Conservation (phyloP, 2,888 invertebrate genomes). For the Auanema freiburgensis region DNA sequence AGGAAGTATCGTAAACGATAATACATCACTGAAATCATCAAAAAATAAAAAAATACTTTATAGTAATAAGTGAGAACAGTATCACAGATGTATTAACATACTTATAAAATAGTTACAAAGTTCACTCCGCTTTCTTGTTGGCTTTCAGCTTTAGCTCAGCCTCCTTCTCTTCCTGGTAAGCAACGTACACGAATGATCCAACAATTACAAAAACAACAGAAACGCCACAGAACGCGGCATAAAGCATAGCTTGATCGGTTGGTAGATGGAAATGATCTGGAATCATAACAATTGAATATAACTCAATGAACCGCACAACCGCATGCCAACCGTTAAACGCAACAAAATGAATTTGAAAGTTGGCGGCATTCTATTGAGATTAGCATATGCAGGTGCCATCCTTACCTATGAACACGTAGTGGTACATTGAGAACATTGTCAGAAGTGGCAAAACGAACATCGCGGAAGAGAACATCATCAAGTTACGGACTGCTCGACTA, state of each 20-base stretch:
- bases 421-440: slow-evolving; percentile 51
- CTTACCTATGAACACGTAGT: slow-evolving; percentile 53
- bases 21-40: slow-evolving; percentile 3
- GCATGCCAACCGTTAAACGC: neutral
- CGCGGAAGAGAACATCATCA: slow-evolving; percentile 49
- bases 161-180: slow-evolving; percentile 52
- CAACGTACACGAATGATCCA: slow-evolving; percentile 47
- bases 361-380: neutral
- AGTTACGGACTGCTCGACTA: slow-evolving; percentile 36
- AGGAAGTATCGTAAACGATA: neutral
- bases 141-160: slow-evolving; percentile 27
- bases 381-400: neutral
- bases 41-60: neutral
- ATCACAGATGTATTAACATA: neutral
- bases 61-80: neutral
- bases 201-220: slow-evolving; percentile 44
- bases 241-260: slow-evolving; percentile 46
- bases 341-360: neutral
- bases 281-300: slow-evolving; percentile 12
- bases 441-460: slow-evolving; percentile 55
- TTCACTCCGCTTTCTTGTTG: slow-evolving; percentile 24
- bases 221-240: slow-evolving; percentile 46
- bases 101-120: neutral
- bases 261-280: slow-evolving; percentile 48
- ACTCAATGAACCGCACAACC: neutral